Evolutionary conservation across 2,797 vertebrate genomes (phyloP), one percentile per base, ranked within the genome.

Genomic region (Ara ararauna): DNA sequence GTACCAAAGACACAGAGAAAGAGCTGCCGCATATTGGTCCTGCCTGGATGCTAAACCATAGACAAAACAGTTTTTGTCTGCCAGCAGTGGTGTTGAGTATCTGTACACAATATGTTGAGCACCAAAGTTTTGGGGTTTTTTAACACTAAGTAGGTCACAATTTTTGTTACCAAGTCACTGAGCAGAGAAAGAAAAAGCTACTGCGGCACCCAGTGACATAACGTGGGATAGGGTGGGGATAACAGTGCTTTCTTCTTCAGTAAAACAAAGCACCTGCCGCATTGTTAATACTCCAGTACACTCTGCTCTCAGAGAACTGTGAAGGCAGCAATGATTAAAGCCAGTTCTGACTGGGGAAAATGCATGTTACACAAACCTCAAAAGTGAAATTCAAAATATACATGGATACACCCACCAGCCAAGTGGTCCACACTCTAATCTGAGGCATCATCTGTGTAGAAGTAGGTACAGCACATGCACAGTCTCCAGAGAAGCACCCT

Each of bases 311-410:
- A 62, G 54, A 71, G 62, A 76, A 62, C 34, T 74, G 64, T 26
- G 77, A 77, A 93, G 61, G 56, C 10, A 30, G 54, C 44, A 84
- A 23, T 60, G 89, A 89, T 77, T 76, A 86, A 94, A 93, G 56
- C 47, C 65, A 92, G 27, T 38, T 89, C 66, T 0, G 0, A 73
- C 50, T 45, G 40, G 53, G 62, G 83, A 94, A 79, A 89, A 91
- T 0, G 24, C 50, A 53, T 22, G 50, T 92, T 92, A 81, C 24
- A 14, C 23, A 93, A 92, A 94, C 87, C 89, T 93, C 58, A 80
- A 66, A 91, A 90, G 45, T 16, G 34, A 84, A 84, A 89, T 83
- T 84, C 83, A 89, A 73, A 80, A 91, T 94, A 64, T 67, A 90
- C 24, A 61, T 44, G 89, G 79, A 74, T 92, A 13, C 30, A 77